Evolutionary conservation across 2,797 vertebrate species (phyloP), one percentile per base, ranked within the genome.

Genomic region (Mionectes olivaceus): DNA sequence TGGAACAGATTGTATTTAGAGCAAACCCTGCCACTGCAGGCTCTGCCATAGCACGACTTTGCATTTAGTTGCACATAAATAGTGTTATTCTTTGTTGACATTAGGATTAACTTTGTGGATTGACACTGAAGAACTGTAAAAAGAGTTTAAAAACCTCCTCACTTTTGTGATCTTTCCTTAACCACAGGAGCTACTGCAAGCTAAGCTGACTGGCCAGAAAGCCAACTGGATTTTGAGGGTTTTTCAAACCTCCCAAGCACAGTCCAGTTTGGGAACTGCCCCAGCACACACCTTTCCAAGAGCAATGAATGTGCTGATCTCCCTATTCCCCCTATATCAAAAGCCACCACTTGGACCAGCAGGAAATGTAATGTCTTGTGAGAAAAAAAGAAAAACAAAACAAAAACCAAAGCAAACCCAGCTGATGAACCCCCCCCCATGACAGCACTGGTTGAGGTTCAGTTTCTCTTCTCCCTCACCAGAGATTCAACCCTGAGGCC

Each of bases 71-170:
- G 90, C 96, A 83, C 47, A 65, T 86, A 93, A 93, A 96, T 56
- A 50, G 83, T 83, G 95, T 91, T 97, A 93, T 82, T 95, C 96
- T 74, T 73, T 97, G 87, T 96, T 97, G 97, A 95, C 95, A 43
- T 93, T 96, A 47, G 97, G 96, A 97, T 98, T 97, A 96, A 96
- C 93, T 69, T 92, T 94, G 96, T 92, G 92, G 96, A 92, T 96
- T 75, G 97, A 97, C 85, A 59, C 96, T 95, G 59, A 96, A 94
- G 95, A 97, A 96, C 89, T 93, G 87, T 87, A 80, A 95, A 94
- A 93, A 35, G 92, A 82, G 84, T 92, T 97, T 97, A 91, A 90
- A 94, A 96, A 75, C 52, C 93, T 65, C 93, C 80, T 91, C 28
- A 39, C 83, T 95, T 94, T 35, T 19, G 77, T 96, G 96, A 97